Base-by-base conservation (phyloP, 2,797 vertebrate species). In the Lacerta agilis region DNA sequence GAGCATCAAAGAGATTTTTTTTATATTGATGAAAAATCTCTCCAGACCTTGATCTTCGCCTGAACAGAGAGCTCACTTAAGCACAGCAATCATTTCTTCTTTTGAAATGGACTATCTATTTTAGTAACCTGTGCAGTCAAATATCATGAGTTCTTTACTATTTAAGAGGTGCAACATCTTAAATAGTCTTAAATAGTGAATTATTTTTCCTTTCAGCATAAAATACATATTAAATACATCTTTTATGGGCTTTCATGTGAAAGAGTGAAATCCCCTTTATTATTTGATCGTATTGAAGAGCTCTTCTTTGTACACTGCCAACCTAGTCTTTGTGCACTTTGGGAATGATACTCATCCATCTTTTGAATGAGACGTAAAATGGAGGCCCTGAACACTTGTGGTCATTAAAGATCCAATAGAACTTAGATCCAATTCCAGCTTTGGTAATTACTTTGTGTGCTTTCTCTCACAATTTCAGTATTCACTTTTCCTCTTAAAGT, bases 221-320 rank as follows among this genome's bases (percentile, higher is more conserved):
- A 86, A 87, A 55, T 95, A 90, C 92, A 91, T 93, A 11, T 90
- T 94, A 71, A 93, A 88, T 91, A 88, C 71, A 29, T 91, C 92
- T 89, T 69, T 78, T 45, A 79, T 3, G 66, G 41, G 45, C 20
- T 93, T 85, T 87, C 84, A 82, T 87, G 80, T 78, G 88, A 80
- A 88, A 91, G 77, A 91, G 20, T 90, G 71, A 87, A 92, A 95
- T 90, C 88, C 45, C 69, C 49, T 94, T 89, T 92, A 86, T 89
- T 87, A 61, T 27, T 86, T 87, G 71, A 82, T 84, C 55, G 90
- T 89, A 64, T 75, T 86, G 80, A 93, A 85, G 79, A 87, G 66
- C 33, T 17, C 8, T 72, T 93, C 33, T 88, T 41, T 88, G 23
- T 91, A 66, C 11, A 8, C 87, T 78, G 81, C 79, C 89, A 94